Evolutionary conservation across 1,140 invertebrate genomes (phyloP).

Genomic region (Drosophila bifasciata): DNA sequence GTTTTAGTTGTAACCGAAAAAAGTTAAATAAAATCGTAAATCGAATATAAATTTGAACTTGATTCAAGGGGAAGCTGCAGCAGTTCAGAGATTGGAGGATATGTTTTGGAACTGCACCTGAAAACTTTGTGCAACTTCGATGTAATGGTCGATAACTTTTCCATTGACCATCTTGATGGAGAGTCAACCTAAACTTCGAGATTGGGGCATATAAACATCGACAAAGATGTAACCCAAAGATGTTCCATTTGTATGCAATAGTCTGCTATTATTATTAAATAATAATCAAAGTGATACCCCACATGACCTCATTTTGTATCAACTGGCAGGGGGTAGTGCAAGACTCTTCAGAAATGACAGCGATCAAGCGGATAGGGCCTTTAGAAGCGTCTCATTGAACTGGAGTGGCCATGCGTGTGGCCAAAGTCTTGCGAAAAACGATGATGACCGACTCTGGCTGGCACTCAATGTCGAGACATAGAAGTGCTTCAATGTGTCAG

Average conservation of each 20-base stretch:
- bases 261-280: no score
- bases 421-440: constrained; percentile 54
- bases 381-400: constrained; percentile 56
- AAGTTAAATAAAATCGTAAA: constrained; percentile 51
- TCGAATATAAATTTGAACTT: constrained; percentile 6
- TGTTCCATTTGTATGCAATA: no score
- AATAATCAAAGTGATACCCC: constrained; percentile 3
- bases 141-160: no score
- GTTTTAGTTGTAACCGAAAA: constrained; percentile 50
- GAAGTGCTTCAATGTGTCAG: constrained; percentile 80
- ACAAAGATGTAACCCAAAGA: no score
- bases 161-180: no score
- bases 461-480: constrained; percentile 77
- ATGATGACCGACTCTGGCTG: constrained; percentile 51
- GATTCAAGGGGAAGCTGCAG: not conserved
- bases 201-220: no score
- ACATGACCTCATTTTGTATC: constrained; percentile 57
- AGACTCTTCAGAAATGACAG: constrained; percentile 56
- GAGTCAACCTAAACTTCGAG: no score
- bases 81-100: no score
- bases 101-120: no score
- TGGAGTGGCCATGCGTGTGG: constrained; percentile 73
- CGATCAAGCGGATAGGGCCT: constrained; percentile 53
- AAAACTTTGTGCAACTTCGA: no score
- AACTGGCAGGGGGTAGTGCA: constrained; percentile 22